phyloP scores from a whole-genome alignment of 2,797 vertebrate genomes.

The Rhynchonycteris naso region DNA sequence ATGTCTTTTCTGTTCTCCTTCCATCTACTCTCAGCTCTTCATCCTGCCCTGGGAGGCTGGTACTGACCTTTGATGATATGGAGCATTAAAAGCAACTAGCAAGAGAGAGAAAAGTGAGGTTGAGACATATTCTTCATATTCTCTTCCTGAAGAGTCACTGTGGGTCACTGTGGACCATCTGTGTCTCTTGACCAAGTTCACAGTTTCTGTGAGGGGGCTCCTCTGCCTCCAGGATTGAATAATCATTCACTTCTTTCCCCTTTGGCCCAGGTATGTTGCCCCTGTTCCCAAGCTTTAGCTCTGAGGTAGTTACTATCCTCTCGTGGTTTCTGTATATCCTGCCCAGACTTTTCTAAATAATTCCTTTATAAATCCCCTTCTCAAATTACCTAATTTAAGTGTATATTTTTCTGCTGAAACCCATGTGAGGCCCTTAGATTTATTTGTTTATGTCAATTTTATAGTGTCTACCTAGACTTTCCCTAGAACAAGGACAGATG shows the following conservation, averaged over 20 bases:
- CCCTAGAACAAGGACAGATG: not conserved
- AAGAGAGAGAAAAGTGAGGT: not conserved
- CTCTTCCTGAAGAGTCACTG: not conserved
- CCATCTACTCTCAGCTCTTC: not conserved
- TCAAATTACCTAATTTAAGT: not conserved
- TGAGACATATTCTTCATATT: not conserved
- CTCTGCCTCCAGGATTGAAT: not conserved
- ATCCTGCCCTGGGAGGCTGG: not conserved
- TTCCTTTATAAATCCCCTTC: not conserved
- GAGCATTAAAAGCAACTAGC: not conserved
- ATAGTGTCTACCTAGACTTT: not conserved
- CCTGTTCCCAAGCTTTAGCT: not conserved
- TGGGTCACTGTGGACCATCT: not conserved
- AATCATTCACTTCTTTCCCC: not conserved
- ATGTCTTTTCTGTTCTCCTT: not conserved
- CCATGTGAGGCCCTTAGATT: not conserved
- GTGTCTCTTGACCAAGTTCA: not conserved
- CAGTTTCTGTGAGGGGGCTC: not conserved
- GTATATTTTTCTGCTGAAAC: not conserved
- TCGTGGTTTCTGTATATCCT: not conserved
- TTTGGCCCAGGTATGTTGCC: not conserved
- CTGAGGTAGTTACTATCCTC: not conserved
- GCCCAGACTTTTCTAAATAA: not conserved
- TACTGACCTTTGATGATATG: not conserved
- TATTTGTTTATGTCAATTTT: not conserved